Conservation (phyloP, 1,140 invertebrate species). For the Platorchestia sp. region DNA sequence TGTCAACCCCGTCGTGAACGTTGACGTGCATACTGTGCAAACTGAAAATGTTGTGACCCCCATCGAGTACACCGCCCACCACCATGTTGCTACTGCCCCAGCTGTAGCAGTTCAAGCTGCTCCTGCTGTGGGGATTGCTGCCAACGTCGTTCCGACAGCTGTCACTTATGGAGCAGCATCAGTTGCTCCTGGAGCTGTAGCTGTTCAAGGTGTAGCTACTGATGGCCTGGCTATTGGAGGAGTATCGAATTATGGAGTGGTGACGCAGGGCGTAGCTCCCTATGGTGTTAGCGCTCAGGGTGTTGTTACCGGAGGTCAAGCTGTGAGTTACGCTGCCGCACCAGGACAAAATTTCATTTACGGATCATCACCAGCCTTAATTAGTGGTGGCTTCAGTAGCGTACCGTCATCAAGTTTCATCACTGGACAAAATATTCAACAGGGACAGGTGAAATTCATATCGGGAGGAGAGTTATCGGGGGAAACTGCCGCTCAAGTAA, state of each 20-base stretch:
- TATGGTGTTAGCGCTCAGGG: background rate
- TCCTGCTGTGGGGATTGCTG: background rate
- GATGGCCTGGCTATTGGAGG: background rate
- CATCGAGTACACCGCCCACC: slow-evolving; percentile 30
- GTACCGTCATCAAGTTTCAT: background rate
- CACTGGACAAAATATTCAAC: background rate
- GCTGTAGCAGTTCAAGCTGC: background rate
- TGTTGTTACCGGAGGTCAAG: slow-evolving; percentile 25
- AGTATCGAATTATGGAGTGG: background rate
- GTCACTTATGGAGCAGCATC: background rate
- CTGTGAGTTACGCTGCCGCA: background rate
- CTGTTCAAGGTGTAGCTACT: background rate
- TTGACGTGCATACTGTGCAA: slow-evolving; percentile 19
- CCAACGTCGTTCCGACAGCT: background rate
- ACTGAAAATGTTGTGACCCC: slow-evolving; percentile 36
- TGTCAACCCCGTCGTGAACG: slow-evolving; percentile 1
- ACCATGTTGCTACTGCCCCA: slow-evolving; percentile 15
- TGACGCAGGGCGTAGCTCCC: background rate
- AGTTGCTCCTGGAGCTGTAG: background rate
- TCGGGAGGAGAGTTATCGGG: background rate
- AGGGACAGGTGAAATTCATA: background rate
- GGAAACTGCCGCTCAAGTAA: background rate
- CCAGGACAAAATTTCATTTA: background rate
- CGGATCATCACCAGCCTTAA: background rate
- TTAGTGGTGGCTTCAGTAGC: background rate